Conservation (phyloP, 2,797 vertebrate genomes). For the Otus scops region DNA sequence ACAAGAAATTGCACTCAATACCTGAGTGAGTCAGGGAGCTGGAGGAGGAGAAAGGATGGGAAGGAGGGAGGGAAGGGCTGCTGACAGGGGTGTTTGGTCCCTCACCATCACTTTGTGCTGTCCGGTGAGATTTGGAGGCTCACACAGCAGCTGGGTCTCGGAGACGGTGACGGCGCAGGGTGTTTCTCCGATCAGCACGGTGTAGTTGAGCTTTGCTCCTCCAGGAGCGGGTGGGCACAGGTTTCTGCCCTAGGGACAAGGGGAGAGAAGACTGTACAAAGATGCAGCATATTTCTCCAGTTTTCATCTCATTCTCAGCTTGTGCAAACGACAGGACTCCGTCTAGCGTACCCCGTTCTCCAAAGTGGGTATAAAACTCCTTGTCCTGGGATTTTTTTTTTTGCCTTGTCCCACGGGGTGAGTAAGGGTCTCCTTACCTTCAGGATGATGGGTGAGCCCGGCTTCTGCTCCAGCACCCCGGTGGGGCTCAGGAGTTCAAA, state of each 20-base stretch:
- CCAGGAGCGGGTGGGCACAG: slow-evolving; percentile 91
- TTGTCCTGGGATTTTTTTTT: too few relatives aligned
- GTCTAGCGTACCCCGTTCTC: rapidly evolving
- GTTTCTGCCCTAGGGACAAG: slow-evolving; percentile 88
- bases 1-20: background rate
- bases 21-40: background rate
- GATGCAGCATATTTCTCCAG: background rate
- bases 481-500: slow-evolving; percentile 91
- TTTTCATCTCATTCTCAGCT: background rate
- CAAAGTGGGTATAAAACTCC: too few relatives aligned
- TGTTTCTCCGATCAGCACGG: slow-evolving; percentile 92
- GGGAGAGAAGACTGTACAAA: background rate
- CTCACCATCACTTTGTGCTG: slow-evolving; percentile 91
- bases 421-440: slow-evolving; percentile 79
- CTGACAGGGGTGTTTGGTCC: rapidly evolving
- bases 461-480: slow-evolving; percentile 93
- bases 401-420: rapidly evolving
- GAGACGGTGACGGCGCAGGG: slow-evolving; percentile 94
- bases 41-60: background rate
- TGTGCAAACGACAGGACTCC: rapidly evolving
- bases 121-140: slow-evolving; percentile 92
- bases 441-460: slow-evolving; percentile 95
- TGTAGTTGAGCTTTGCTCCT: slow-evolving; percentile 97
- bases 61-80: background rate
- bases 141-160: slow-evolving; percentile 95